Evolutionary conservation across 2,888 invertebrate genomes (phyloP).

Genomic region (Apodemia hepburni): DNA sequence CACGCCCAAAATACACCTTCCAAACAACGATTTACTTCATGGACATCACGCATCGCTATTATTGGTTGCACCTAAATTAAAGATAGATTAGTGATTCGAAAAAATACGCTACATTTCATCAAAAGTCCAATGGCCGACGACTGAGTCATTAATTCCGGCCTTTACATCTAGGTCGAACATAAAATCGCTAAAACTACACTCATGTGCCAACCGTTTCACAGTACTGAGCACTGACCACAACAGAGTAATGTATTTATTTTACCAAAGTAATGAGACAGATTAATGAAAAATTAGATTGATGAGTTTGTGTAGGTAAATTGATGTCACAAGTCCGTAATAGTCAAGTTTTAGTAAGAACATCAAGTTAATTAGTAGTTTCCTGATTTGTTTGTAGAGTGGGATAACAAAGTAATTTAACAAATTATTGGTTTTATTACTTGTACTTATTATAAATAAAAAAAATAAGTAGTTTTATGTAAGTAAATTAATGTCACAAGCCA

Average conservation of each 20-base stretch:
- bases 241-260: conserved; percentile 15
- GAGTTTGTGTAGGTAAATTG: background rate
- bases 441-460: too few species aligned
- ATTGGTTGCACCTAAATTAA: conserved; percentile 14
- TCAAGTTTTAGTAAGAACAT: too few species aligned
- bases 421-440: too few species aligned
- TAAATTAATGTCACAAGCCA: too few species aligned
- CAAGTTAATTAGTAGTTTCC: too few species aligned
- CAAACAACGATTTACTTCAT: background rate
- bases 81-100: conserved; percentile 27
- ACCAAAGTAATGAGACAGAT: conserved; percentile 14
- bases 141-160: conserved; percentile 39
- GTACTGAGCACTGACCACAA: conserved; percentile 9
- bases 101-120: conserved; percentile 30
- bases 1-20: background rate
- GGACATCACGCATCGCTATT: conserved; percentile 7
- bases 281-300: background rate
- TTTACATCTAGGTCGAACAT: conserved; percentile 55
- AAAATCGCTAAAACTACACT: conserved; percentile 35
- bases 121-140: conserved; percentile 46
- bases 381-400: too few species aligned
- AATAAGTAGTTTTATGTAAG: too few species aligned
- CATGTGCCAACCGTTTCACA: conserved; percentile 19
- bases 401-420: too few species aligned
- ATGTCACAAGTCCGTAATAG: too few species aligned